These are phyloP conservation scores for Timema podura DNA, from an alignment of 2,888 invertebrate species.

Conservation along the genomic window DNA sequence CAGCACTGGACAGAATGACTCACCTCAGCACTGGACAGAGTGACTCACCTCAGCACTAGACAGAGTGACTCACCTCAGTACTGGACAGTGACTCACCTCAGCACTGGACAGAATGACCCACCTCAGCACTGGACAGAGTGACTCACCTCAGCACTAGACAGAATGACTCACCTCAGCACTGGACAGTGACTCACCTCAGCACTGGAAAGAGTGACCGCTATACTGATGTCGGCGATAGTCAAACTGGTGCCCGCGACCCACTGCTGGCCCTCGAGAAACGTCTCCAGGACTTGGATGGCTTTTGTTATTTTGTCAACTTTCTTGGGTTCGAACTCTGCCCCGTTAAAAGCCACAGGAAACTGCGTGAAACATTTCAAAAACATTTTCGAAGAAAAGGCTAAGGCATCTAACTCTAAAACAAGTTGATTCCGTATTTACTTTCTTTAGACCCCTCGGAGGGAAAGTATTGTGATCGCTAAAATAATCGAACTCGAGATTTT, in stretches of 20 bases:
- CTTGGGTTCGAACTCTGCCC: slow-evolving; percentile 58
- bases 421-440: too few species aligned
- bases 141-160: background rate
- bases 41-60: too few species aligned
- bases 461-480: too few species aligned
- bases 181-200: slow-evolving; percentile 52
- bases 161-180: background rate
- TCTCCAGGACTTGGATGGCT: slow-evolving; percentile 64
- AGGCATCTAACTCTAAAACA: too few species aligned
- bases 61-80: too few species aligned
- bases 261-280: slow-evolving; percentile 64
- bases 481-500: too few species aligned
- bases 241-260: slow-evolving; percentile 68
- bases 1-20: background rate
- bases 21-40: too few species aligned
- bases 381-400: too few species aligned
- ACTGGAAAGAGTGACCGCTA: slow-evolving; percentile 65
- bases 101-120: background rate
- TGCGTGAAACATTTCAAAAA: too few species aligned
- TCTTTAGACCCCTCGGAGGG: too few species aligned
- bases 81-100: too few species aligned
- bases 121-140: background rate
- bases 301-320: slow-evolving; percentile 65
- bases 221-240: slow-evolving; percentile 72
- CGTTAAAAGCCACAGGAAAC: slow-evolving; percentile 61